These are phyloP conservation scores for Eudyptes chrysolophus DNA, from an alignment of 2,113 vertebrate genomes.

Conservation along the genomic window DNA sequence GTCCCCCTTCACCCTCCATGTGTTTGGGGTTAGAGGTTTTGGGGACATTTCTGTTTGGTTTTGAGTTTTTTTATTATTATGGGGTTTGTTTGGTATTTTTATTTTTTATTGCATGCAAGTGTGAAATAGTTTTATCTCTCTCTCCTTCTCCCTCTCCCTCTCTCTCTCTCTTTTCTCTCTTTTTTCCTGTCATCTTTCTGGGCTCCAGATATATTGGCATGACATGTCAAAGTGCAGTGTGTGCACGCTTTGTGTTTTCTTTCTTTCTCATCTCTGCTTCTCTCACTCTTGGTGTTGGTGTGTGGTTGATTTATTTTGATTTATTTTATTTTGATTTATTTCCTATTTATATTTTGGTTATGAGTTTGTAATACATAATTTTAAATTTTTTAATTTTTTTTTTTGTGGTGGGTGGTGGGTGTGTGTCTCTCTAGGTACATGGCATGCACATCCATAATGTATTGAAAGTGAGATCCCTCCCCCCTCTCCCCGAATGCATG, in stretches of 20 bases:
- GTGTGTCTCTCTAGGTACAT: constrained; percentile 61
- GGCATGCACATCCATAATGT: constrained; percentile 84
- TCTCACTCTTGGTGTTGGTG: constrained; percentile 24
- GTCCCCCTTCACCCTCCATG: constrained; percentile 56
- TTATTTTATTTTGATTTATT: neutral
- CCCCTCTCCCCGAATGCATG: constrained; percentile 84
- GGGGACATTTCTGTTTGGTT: constrained; percentile 67
- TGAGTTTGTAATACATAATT: neutral
- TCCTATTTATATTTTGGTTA: neutral
- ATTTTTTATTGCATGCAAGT: constrained; percentile 79
- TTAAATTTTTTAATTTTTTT: constrained; percentile 36
- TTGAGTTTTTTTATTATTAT: neutral
- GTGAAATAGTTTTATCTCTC: constrained; percentile 63
- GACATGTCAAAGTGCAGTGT: constrained; percentile 57
- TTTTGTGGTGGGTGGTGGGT: constrained; percentile 44
- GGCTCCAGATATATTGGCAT: constrained; percentile 62
- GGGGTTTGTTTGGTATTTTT: constrained; percentile 54
- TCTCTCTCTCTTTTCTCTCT: neutral
- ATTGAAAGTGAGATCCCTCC: constrained; percentile 65
- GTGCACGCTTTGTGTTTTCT: constrained; percentile 68
- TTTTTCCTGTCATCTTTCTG: constrained; percentile 21
- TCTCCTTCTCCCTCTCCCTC: neutral
- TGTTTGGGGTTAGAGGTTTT: constrained; percentile 72
- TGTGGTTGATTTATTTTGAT: constrained; percentile 9
- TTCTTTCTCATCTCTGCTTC: constrained; percentile 35